These are phyloP conservation scores for Lysandra coridon DNA, from an alignment of 2,888 invertebrate genomes.

Conservation along the genomic window DNA sequence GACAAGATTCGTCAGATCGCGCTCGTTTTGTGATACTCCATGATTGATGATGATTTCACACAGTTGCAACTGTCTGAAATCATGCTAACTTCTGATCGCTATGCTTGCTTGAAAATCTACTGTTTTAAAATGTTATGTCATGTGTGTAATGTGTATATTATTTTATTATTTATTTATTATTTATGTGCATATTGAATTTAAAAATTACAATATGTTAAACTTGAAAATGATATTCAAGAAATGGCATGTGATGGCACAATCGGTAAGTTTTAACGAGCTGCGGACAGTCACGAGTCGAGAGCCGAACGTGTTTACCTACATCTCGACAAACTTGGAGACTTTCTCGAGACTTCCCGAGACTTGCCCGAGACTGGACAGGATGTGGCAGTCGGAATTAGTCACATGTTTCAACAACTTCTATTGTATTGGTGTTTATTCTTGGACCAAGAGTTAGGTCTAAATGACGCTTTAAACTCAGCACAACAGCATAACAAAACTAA, in stretches of 20 bases:
- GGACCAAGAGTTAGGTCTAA: background rate
- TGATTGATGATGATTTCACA: no score
- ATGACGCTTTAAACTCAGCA: background rate
- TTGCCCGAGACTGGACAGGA: constrained; percentile 14
- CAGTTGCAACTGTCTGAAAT: no score
- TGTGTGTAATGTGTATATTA: no score
- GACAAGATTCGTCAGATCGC: background rate
- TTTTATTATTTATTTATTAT: no score
- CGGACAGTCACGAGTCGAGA: constrained; percentile 31
- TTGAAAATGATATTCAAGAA: background rate
- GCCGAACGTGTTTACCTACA: constrained; percentile 41
- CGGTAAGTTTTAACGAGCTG: constrained; percentile 30
- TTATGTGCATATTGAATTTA: no score
- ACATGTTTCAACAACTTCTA: constrained; percentile 23
- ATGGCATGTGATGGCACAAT: constrained; percentile 13
- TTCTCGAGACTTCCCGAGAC: constrained; percentile 16
- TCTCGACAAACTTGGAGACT: constrained; percentile 34
- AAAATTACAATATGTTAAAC: background rate
- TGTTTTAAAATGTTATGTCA: background rate
- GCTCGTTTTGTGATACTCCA: no score
- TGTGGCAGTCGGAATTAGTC: constrained; percentile 24
- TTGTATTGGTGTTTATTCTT: constrained; percentile 8
- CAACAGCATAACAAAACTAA: background rate
- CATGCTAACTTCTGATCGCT: background rate
- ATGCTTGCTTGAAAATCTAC: background rate